phyloP scores from a whole-genome alignment of 1,140 invertebrate species.

The Alviniconcha marisindica region DNA sequence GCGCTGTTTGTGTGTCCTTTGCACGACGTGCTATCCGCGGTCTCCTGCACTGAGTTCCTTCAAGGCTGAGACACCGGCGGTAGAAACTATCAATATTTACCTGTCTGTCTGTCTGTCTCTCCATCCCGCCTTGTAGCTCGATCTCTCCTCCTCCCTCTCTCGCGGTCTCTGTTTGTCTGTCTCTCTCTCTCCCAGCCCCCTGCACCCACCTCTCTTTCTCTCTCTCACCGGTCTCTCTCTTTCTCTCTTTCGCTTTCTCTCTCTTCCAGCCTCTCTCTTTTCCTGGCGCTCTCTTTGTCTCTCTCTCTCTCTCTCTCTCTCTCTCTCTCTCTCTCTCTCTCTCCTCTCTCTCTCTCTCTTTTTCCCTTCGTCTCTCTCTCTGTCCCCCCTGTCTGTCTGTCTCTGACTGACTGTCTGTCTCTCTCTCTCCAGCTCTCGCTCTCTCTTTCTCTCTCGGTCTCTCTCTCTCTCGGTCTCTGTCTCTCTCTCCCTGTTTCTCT shows the following conservation, averaged over 20 bases:
- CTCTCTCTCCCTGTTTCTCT: too few species aligned
- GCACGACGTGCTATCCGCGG: too few species aligned
- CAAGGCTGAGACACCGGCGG: too few species aligned
- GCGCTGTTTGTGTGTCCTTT: too few species aligned
- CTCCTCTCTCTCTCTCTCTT: not conserved
- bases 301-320: not conserved
- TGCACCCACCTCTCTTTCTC: too few species aligned
- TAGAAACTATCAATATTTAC: not conserved
- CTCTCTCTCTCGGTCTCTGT: too few species aligned
- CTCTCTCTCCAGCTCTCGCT: conserved; percentile 19
- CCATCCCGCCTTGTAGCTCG: not conserved
- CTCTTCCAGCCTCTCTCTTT: not conserved
- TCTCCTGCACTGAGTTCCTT: too few species aligned
- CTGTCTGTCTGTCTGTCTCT: not conserved
- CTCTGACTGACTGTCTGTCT: not conserved
- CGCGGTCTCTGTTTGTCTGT: not conserved
- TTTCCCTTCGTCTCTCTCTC: not conserved
- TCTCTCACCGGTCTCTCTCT: too few species aligned
- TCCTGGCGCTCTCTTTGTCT: not conserved
- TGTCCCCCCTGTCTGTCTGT: not conserved
- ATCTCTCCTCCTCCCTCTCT: not conserved
- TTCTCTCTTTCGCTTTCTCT: not conserved
- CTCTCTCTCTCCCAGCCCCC: too few species aligned
- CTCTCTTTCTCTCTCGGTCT: conserved; percentile 22
- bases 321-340: not conserved